Evolutionary conservation across 2,113 vertebrate species (phyloP), one percentile per base, ranked within the genome.

Genomic region (Castor canadensis): DNA sequence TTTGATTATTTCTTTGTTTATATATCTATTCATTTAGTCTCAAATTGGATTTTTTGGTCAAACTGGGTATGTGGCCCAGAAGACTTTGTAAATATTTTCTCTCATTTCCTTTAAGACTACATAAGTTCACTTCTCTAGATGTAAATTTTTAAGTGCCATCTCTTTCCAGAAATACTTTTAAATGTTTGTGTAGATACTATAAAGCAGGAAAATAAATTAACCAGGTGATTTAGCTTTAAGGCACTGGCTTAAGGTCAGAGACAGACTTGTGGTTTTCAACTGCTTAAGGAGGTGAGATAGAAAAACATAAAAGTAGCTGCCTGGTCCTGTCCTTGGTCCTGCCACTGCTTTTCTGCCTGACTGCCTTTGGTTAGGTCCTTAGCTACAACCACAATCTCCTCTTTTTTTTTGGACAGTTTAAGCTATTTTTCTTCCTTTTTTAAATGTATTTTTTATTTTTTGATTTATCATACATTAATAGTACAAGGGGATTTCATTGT

Each of bases 91-190:
- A 38, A 49, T 17, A 24, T 13, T 93, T 69, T n/a, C 11, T 58
- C 20, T 35, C 12, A 22, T 79, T 32, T 58, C 49, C 32, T 60
- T 69, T 67, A 47, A 71, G 13, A 19, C 47, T 30, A 49, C n/a
- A 16, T 38, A 32, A 17, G 2, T 52, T 58, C 43, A 20, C 15
- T 28, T 81, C 62, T 67, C 4, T 69, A 28, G 38, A 12, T 93
- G 47, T 30, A 32, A 83, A 9, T 73, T 87, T 82, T 88, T 49
- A 71, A 15, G 20, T 64, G 4, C 26, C 28, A 38, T 83, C 38
- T 96, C 52, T 81, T 89, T 94, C 71, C 58, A 77, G 49, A 92
- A 92, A 84, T 79, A 79, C 24, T 91, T 88, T 82, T 52, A 19
- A 47, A 81, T 64, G 28, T 49, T 82, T 96, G 26, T 9, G 24